phyloP scores from a whole-genome alignment of 2,888 invertebrate genomes.

The Xestia ashworthii region DNA sequence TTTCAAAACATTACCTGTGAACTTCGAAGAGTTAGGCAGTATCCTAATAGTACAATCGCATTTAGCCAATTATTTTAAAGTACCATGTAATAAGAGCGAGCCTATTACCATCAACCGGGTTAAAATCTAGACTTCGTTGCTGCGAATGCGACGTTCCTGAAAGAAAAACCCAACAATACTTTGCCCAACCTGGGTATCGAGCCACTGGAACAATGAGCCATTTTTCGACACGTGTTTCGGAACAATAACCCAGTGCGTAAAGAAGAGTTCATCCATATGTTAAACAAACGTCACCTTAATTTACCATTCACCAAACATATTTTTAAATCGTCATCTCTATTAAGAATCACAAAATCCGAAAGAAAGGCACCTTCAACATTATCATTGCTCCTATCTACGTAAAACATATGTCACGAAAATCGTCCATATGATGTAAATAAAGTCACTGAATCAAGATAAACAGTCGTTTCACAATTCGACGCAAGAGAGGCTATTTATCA shows the following conservation, averaged over 20 bases:
- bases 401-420: conserved; percentile 16
- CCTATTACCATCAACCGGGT: background rate
- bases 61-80: background rate
- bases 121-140: background rate
- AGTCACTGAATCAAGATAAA: conserved; percentile 41
- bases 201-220: background rate
- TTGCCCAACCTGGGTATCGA: background rate
- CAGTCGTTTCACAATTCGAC: conserved; percentile 49
- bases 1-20: background rate
- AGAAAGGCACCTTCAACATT: conserved; percentile 33
- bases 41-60: background rate
- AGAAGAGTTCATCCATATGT: background rate
- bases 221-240: conserved; percentile 2
- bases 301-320: background rate
- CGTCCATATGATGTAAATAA: conserved; percentile 33
- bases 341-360: background rate
- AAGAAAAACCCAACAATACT: background rate
- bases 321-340: conserved; percentile 11
- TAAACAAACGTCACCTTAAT: conserved; percentile 29
- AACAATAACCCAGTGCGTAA: background rate
- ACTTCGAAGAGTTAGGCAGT: background rate
- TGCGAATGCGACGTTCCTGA: background rate
- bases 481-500: conserved; percentile 31
- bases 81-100: background rate
- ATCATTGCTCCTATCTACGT: background rate